Evolutionary conservation across 2,888 invertebrate genomes (phyloP), one percentile per base, ranked within the genome.

Genomic region (Xanthorhoe designata): DNA sequence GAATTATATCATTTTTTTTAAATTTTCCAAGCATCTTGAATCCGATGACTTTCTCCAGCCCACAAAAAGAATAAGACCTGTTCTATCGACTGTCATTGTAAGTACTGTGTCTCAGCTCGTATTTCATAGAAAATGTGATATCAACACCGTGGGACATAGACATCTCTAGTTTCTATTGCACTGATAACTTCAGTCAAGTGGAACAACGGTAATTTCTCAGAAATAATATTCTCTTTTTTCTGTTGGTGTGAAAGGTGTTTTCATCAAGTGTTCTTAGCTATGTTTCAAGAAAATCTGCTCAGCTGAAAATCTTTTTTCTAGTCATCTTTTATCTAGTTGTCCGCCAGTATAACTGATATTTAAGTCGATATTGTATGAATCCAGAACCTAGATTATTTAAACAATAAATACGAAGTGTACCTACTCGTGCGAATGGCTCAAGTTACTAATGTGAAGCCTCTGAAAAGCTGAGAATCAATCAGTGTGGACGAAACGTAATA

Each of bases 31-130:
- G 9, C 32, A 24, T 38, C 58, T 18, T 51, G 50, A 73, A 77
- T 75, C 76, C 66, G 67, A 75, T 76, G 71, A 83, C 89, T 89
- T 90, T 90, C 89, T 83, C 88, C 82, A 79, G 78, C 80, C 79
- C 72, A 86, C 79, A 79, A 82, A 86, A 84, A 81, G 77, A 76
- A 81, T 79, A 80, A 78, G 76, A 80, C 77, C 69, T 75, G 74
- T 78, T 82, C 81, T 79, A 82, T 82, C 73, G 75, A 79, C 79
- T 79, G 77, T 78, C 77, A 76, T 81, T 80, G 77, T 78, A 42
- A 55, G 45, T 49, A 10, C 47, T 15, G 7, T 19, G 55, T 42
- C 18, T 57, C 51, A 38, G 54, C 49, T 68, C 52, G 52, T 61
- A 19, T 73, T 68, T 64, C 70, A 19, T 56, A 64, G 67, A 71